A percentile compares a stretch with the other conserved stretches of the same genome.
Evolutionary conservation across 1,140 invertebrate genomes (phyloP).

Genomic region (Drosophila elegans): DNA sequence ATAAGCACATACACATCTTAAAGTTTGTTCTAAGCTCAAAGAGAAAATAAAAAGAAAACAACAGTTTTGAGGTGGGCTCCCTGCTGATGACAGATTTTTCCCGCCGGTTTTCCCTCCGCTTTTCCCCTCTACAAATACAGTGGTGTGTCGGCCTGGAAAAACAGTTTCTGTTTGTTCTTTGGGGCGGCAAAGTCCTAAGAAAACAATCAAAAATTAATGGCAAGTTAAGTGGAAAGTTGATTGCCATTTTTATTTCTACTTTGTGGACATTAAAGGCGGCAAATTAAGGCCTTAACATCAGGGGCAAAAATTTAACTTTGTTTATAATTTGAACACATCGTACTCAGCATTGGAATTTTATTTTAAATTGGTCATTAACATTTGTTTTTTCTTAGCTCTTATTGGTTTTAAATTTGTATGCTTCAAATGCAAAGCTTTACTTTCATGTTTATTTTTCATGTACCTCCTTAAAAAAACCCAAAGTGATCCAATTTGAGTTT

Average conservation of each 20-base stretch:
- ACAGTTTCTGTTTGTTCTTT: constrained; percentile 41
- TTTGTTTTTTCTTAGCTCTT: too few relatives aligned
- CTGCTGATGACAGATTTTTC: constrained; percentile 43
- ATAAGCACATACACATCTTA: constrained; percentile 2
- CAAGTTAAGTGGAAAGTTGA: constrained; percentile 51
- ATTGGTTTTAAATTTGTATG: too few relatives aligned
- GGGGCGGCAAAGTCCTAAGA: constrained; percentile 38
- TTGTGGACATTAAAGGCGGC: constrained; percentile 7
- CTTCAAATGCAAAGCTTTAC: too few relatives aligned
- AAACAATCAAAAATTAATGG: constrained; percentile 49
- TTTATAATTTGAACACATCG: too few relatives aligned
- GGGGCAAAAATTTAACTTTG: too few relatives aligned
- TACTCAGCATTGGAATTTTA: too few relatives aligned
- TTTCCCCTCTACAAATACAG: not conserved
- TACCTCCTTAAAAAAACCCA: too few relatives aligned
- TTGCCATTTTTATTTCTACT: constrained; percentile 4
- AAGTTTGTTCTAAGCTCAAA: constrained; percentile 38
- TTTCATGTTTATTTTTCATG: too few relatives aligned
- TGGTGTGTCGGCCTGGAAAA: constrained; percentile 18
- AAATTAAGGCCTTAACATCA: constrained; percentile 9
- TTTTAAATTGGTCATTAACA: too few relatives aligned
- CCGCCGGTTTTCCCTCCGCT: not conserved
- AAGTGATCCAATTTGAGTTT: too few relatives aligned
- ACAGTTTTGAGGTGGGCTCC: constrained; percentile 14
- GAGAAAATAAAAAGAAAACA: constrained; percentile 1